A percentile compares a stretch with the other conserved stretches of the same genome.
Evolutionary conservation across 2,797 vertebrate genomes (phyloP).

Genomic region (Acridotheres tristis): DNA sequence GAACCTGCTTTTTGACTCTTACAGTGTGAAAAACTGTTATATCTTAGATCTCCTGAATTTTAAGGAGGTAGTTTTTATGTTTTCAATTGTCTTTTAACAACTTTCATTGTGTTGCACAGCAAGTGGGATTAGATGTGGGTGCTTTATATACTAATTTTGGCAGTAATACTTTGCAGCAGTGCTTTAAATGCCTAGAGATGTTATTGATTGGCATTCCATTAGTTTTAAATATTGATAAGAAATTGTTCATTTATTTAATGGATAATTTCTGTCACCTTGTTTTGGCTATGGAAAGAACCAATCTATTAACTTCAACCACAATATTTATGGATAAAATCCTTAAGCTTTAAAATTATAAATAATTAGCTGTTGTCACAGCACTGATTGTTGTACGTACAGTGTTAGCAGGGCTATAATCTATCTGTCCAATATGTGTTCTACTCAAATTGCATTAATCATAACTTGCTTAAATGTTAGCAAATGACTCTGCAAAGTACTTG

Average conservation of each 20-base stretch:
- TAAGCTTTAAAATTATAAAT: constrained; percentile 63
- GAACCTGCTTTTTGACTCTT: not conserved
- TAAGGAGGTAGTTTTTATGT: not conserved
- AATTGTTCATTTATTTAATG: constrained; percentile 12
- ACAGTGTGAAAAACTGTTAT: not conserved
- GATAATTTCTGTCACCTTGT: not conserved
- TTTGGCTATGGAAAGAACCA: not conserved
- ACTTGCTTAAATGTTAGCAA: constrained; percentile 64
- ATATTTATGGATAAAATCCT: constrained; percentile 51
- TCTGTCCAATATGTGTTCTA: constrained; percentile 60
- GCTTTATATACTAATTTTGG: constrained; percentile 27
- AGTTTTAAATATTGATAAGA: constrained; percentile 60
- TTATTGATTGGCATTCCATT: constrained; percentile 24
- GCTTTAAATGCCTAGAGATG: not conserved
- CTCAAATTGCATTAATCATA: constrained; percentile 63
- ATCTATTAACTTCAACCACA: constrained; percentile 40
- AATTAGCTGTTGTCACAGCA: constrained; percentile 57
- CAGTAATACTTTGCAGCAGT: not conserved
- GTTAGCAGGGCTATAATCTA: constrained; percentile 61
- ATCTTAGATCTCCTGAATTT: not conserved
- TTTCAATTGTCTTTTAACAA: constrained; percentile 15
- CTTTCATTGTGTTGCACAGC: not conserved
- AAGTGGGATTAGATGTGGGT: not conserved
- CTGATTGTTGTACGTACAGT: constrained; percentile 57
- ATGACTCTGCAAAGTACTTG: constrained; percentile 42